Evolutionary conservation across 2,888 invertebrate species (phyloP).

Genomic region (Mamestra brassicae): DNA sequence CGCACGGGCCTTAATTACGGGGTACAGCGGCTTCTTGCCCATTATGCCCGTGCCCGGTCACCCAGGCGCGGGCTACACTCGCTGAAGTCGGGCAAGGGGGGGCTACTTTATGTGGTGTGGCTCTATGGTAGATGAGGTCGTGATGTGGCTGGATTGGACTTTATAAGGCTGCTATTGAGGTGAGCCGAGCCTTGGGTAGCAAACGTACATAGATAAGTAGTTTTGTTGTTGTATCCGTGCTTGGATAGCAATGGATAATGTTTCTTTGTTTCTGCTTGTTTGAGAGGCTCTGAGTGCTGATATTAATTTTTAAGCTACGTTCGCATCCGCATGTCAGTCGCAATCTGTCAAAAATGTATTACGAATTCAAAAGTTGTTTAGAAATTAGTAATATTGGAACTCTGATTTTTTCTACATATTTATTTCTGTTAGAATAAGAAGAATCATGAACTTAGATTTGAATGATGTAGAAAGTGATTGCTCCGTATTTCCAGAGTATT

Average conservation of each 20-base stretch:
- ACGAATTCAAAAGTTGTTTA: too few species aligned
- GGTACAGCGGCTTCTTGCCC: conserved; percentile 72
- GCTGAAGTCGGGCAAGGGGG: conserved; percentile 30
- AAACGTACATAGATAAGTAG: too few species aligned
- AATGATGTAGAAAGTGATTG: too few species aligned
- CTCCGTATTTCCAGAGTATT: too few species aligned
- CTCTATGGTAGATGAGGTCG: conserved; percentile 48
- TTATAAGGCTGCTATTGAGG: conserved; percentile 15
- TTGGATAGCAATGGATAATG: neutral
- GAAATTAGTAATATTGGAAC: too few species aligned
- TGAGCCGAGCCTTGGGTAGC: neutral
- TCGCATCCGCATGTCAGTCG: too few species aligned
- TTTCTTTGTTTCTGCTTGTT: neutral
- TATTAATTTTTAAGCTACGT: too few species aligned
- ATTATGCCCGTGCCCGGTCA: conserved; percentile 14
- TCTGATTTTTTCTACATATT: too few species aligned
- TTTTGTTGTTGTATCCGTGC: neutral
- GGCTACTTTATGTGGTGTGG: conserved; percentile 53
- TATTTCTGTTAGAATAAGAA: too few species aligned
- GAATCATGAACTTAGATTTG: too few species aligned
- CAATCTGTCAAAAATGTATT: too few species aligned
- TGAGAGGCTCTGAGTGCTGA: neutral
- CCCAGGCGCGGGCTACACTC: conserved; percentile 59
- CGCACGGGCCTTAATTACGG: conserved; percentile 84
- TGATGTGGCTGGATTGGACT: conserved; percentile 28